These are phyloP conservation scores for Notechis scutatus DNA, from an alignment of 2,113 vertebrate genomes.

Conservation along the genomic window DNA sequence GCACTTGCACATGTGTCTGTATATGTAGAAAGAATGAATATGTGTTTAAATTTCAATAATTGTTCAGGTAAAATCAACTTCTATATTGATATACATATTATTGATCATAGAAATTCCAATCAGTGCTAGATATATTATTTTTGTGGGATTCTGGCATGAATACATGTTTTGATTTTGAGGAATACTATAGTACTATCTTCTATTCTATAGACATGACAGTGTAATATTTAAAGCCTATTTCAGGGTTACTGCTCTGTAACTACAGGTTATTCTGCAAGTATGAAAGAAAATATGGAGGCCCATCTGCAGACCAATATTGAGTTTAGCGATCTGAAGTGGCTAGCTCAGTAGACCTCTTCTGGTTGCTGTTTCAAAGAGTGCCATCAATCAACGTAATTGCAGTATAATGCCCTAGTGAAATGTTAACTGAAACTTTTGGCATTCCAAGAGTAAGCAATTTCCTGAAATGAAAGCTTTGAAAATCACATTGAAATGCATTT, in stretches of 20 bases:
- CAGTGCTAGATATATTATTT: not conserved
- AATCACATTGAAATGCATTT: slow-evolving; percentile 23
- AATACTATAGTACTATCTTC: not conserved
- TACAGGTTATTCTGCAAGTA: not conserved
- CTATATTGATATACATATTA: not conserved
- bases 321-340: slow-evolving; percentile 4
- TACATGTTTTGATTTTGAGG: not conserved
- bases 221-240: not conserved
- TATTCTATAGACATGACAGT: not conserved
- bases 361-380: not conserved
- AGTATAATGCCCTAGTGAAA: slow-evolving; percentile 18
- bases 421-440: slow-evolving; percentile 20
- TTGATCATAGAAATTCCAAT: slow-evolving; percentile 1
- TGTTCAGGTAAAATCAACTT: slow-evolving; percentile 8
- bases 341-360: slow-evolving; percentile 2
- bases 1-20: not conserved
- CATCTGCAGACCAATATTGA: not conserved
- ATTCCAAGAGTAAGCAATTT: slow-evolving; percentile 23
- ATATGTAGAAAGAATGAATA: slow-evolving; percentile 7
- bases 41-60: slow-evolving; percentile 24
- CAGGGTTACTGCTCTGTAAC: not conserved
- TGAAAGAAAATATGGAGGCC: not conserved
- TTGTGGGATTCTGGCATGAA: not conserved
- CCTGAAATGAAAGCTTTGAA: slow-evolving; percentile 7
- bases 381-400: slow-evolving; percentile 26